phyloP scores from a whole-genome alignment of 2,113 vertebrate species.

The Cynopterus brachyotis region DNA sequence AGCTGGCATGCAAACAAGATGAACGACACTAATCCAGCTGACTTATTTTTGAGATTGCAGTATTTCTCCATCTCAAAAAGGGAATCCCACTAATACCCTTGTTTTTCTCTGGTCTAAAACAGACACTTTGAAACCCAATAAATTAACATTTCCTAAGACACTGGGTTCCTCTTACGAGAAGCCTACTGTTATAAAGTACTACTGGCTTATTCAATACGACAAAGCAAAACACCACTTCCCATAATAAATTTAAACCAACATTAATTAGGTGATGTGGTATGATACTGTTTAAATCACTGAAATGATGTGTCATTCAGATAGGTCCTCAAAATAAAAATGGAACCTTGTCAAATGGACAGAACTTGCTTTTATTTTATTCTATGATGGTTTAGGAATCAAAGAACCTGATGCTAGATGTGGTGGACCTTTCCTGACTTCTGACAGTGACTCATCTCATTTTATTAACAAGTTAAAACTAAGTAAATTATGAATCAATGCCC shows the following conservation, averaged over 20 bases:
- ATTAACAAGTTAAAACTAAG: conserved; percentile 58
- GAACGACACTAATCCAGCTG: neutral
- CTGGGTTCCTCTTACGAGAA: conserved; percentile 35
- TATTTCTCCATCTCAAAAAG: neutral
- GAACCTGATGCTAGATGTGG: neutral
- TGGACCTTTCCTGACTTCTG: conserved; percentile 65
- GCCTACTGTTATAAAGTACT: neutral
- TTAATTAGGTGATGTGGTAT: neutral
- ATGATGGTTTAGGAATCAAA: conserved; percentile 41
- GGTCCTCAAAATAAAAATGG: conserved; percentile 58
- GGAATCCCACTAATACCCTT: neutral
- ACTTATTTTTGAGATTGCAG: neutral
- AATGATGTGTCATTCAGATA: conserved; percentile 14
- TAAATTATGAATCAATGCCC: conserved; percentile 51
- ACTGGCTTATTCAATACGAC: neutral
- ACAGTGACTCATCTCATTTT: conserved; percentile 69
- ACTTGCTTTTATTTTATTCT: conserved; percentile 53
- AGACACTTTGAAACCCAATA: neutral
- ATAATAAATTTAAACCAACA: conserved; percentile 50
- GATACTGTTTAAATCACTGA: neutral
- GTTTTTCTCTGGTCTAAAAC: neutral
- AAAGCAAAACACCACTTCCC: conserved; percentile 18
- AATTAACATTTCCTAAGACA: conserved; percentile 33
- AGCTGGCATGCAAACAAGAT: neutral
- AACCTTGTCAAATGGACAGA: conserved; percentile 30